Evolutionary conservation across 1,140 invertebrate genomes (phyloP), one percentile per base, ranked within the genome.

Genomic region (Drosophila ohnishii): DNA sequence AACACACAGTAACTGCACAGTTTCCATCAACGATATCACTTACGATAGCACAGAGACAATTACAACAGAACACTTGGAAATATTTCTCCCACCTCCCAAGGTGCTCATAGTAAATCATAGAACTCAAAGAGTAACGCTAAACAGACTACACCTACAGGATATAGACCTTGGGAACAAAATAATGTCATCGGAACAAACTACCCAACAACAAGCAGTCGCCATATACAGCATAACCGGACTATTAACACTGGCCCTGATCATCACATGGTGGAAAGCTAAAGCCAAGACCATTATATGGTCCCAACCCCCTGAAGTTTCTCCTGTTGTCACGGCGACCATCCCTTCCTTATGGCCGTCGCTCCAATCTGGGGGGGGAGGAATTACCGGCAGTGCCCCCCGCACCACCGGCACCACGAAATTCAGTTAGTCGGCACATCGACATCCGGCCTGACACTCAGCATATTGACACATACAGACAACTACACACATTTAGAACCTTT

Each of bases 321-420:
- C n/a, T 16, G 39, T 42, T 16, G 39, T 42, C 39, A 42, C 39
- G n/a, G n/a, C 39, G 39, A 42, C 39, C 39, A 42, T 42, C n/a
- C 39, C 39, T 10, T 42, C 39, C 1, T 22, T 22, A 19, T 19
- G 19, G 19, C 1, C 1, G 19, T 19, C 19, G 19, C 19, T 19
- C 19, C 19, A 19, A 19, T 19, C 19, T 1, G 19, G 19, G 19
- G 19, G 19, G 19, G 19, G 19, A 19, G 19, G 19, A 19, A 1
- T 19, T 19, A 19, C 19, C 19, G 19, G 19, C 19, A 19, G 19
- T 19, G 19, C 19, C 19, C 19, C 19, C 19, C 19, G 19, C 19
- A 19, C 1, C 19, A 19, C 19, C 19, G 19, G 19, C 19, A 19
- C 19, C 19, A 19, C 19, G 19, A 19, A 19, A 19, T 19, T 1